A percentile compares a stretch with the other conserved stretches of the same genome.
These are phyloP conservation scores for Drosophila affinis DNA, from an alignment of 2,888 invertebrate genomes.

Conservation along the genomic window DNA sequence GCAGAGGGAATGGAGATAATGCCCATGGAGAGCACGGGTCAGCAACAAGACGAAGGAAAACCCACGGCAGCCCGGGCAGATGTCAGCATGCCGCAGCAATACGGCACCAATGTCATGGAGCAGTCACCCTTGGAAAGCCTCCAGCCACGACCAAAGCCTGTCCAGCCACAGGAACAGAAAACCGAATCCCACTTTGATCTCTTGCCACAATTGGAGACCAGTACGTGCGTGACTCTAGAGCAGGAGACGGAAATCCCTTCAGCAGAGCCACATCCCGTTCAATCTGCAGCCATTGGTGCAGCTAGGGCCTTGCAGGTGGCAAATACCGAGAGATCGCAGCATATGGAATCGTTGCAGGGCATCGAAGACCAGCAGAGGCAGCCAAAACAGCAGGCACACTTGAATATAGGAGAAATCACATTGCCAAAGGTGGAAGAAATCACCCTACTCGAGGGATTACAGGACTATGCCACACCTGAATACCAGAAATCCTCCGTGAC, in stretches of 20 bases:
- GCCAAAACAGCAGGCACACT: slow-evolving; percentile 83
- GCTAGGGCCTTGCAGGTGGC: slow-evolving; percentile 85
- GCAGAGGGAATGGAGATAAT: slow-evolving; percentile 61
- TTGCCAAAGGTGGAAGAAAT: slow-evolving; percentile 73
- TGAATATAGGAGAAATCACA: slow-evolving; percentile 76
- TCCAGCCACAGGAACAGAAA: slow-evolving; percentile 53
- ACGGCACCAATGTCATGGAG: slow-evolving; percentile 53
- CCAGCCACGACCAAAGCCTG: slow-evolving; percentile 26
- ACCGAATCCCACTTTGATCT: slow-evolving; percentile 52
- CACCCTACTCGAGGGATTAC: slow-evolving; percentile 76
- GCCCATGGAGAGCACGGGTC: slow-evolving; percentile 61
- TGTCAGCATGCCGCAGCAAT: slow-evolving; percentile 50
- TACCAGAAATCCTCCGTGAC: slow-evolving; percentile 32
- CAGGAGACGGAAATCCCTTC: slow-evolving; percentile 59
- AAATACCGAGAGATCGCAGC: slow-evolving; percentile 85
- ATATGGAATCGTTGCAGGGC: slow-evolving; percentile 85
- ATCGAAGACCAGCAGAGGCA: slow-evolving; percentile 21
- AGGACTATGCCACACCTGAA: slow-evolving; percentile 72
- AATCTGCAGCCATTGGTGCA: slow-evolving; percentile 53
- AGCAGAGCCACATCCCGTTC: slow-evolving; percentile 35
- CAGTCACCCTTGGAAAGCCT: slow-evolving; percentile 69
- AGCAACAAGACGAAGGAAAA: slow-evolving; percentile 37
- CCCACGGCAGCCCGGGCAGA: slow-evolving; percentile 59
- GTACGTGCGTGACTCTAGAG: slow-evolving; percentile 59
- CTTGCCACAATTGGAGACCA: slow-evolving; percentile 68